Evolutionary conservation across 1,140 invertebrate genomes (phyloP).

Genomic region (Zaprionus taronus): DNA sequence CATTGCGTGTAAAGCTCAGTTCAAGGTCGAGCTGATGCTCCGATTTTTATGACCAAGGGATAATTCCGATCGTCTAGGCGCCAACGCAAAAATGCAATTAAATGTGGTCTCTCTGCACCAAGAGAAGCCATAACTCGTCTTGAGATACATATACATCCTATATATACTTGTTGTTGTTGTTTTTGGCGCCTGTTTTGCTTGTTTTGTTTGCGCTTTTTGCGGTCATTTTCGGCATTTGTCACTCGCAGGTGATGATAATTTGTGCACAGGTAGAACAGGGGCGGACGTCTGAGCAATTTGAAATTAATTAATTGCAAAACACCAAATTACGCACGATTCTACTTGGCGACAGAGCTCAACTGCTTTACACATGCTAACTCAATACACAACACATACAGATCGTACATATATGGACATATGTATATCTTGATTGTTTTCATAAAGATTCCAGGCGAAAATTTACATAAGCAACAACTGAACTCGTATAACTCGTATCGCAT

Average conservation of each 20-base stretch:
- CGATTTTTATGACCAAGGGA: slow-evolving; percentile 11
- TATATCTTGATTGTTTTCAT: slow-evolving; percentile 11
- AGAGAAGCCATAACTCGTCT: slow-evolving; percentile 6
- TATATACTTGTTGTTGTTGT: not conserved
- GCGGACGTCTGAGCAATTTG: slow-evolving; percentile 31
- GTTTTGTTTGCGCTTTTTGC: slow-evolving; percentile 21
- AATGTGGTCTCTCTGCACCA: slow-evolving; percentile 15
- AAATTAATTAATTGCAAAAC: slow-evolving; percentile 76
- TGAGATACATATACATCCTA: not conserved
- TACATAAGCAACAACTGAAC: slow-evolving; percentile 32
- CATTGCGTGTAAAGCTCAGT: slow-evolving; percentile 32
- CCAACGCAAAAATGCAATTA: slow-evolving; percentile 42
- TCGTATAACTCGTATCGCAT: slow-evolving; percentile 14
- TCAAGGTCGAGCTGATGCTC: slow-evolving; percentile 29
- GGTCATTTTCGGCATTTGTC: slow-evolving; percentile 47
- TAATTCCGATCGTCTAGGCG: slow-evolving; percentile 37
- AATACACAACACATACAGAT: not conserved
- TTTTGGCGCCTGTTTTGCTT: slow-evolving; percentile 20
- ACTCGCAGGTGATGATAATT: slow-evolving; percentile 41
- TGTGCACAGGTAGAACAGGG: slow-evolving; percentile 9
- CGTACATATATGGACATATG: not conserved
- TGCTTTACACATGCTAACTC: not conserved
- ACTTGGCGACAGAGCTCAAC: slow-evolving; percentile 33
- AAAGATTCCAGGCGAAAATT: slow-evolving; percentile 26
- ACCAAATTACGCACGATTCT: slow-evolving; percentile 75